phyloP scores from a whole-genome alignment of 2,888 invertebrate species.

The Hypolimnas misippus region DNA sequence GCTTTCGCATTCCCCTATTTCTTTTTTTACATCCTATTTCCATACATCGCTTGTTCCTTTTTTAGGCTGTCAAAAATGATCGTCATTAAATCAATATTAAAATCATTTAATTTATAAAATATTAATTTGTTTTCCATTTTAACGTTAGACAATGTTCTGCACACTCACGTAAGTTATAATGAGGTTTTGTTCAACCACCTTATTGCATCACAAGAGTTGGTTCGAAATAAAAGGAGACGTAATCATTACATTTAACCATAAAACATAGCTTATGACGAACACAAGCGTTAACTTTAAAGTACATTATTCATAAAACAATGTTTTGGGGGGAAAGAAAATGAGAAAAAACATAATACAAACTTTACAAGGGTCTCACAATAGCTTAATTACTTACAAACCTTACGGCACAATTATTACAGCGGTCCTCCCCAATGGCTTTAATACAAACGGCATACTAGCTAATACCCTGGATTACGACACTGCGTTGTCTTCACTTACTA shows the following conservation, averaged over 20 bases:
- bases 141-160: no score
- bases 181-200: no score
- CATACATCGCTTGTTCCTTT: no score
- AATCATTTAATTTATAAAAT: no score
- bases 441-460: conserved; percentile 24
- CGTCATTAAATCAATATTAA: no score
- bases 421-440: conserved; percentile 20
- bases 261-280: background rate
- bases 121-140: no score
- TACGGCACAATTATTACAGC: conserved; percentile 23
- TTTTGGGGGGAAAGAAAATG: conserved; percentile 4
- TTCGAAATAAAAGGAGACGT: background rate
- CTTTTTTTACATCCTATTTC: no score
- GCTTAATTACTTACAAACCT: conserved; percentile 34
- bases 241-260: background rate
- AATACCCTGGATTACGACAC: conserved; percentile 49
- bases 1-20: no score
- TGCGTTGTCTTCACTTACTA: conserved; percentile 59
- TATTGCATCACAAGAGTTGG: background rate
- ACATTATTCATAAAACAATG: conserved; percentile 10
- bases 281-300: background rate
- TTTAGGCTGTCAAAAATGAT: no score
- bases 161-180: no score
- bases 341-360: conserved; percentile 24
- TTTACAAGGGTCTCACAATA: conserved; percentile 29